These are phyloP conservation scores for Camelus dromedarius DNA, from an alignment of 2,113 vertebrate genomes.

Conservation along the genomic window DNA sequence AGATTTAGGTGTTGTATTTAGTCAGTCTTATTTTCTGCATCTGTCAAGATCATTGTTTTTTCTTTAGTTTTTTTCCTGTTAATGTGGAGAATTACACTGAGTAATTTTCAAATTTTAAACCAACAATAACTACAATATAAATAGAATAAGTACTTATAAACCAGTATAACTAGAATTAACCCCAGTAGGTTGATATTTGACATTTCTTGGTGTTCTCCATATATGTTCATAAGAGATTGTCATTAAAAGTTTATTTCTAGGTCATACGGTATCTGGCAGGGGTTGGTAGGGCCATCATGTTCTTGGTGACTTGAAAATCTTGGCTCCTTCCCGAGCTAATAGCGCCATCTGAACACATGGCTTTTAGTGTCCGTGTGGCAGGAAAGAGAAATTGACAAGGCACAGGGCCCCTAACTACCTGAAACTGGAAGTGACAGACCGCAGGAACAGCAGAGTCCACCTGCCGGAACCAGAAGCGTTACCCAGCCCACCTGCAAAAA, in stretches of 20 bases:
- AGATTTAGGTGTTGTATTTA: not conserved
- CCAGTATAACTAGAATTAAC: not conserved
- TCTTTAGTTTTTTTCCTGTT: not conserved
- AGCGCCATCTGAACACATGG: not conserved
- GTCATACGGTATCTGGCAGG: not conserved
- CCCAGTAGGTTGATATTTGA: not conserved
- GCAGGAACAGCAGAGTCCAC: not conserved
- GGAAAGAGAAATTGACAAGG: not conserved
- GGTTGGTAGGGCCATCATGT: not conserved
- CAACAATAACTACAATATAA: not conserved
- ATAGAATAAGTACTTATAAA: no score
- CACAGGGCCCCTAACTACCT: not conserved
- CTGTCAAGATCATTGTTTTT: not conserved
- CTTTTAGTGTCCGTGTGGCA: not conserved
- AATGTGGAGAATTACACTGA: not conserved
- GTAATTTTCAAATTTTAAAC: not conserved
- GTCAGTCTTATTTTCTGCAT: not conserved
- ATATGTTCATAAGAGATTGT: not conserved
- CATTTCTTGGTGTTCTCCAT: not conserved
- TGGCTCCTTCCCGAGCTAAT: not conserved
- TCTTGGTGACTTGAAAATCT: not conserved
- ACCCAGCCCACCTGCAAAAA: not conserved
- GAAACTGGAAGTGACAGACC: not conserved
- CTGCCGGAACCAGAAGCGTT: not conserved
- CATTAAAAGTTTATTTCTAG: not conserved